Conservation (phyloP, 2,797 vertebrate genomes). For the Sebastes nivosus region DNA sequence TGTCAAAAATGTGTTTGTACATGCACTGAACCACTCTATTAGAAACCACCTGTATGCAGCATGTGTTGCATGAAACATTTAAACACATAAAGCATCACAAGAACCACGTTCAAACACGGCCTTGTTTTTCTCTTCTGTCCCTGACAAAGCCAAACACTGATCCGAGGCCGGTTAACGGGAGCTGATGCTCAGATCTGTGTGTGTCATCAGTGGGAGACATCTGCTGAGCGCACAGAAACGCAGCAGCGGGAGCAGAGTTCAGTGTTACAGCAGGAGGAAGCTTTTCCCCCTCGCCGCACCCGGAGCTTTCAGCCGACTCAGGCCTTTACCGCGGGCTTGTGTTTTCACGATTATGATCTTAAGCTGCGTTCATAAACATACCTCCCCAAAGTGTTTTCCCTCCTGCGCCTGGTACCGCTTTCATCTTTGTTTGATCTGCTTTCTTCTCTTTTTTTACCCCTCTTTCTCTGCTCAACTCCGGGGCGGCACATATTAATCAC, state of each 20-base stretch:
- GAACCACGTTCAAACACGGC: background rate
- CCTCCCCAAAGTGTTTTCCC: slow-evolving; percentile 60
- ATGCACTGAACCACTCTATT: background rate
- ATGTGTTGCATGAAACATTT: background rate
- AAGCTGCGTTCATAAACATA: slow-evolving; percentile 66
- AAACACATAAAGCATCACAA: background rate
- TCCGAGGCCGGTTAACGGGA: slow-evolving; percentile 4
- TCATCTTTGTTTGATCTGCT: slow-evolving; percentile 55
- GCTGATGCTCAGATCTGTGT: slow-evolving; percentile 14
- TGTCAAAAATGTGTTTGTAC: background rate
- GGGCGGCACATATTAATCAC: background rate
- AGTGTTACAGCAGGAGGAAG: slow-evolving; percentile 39
- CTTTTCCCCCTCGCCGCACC: slow-evolving; percentile 4
- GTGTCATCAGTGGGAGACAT: slow-evolving; percentile 63
- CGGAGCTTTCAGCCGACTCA: slow-evolving; percentile 13
- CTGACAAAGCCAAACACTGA: slow-evolving; percentile 5
- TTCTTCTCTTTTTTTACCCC: background rate
- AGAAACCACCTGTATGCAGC: background rate
- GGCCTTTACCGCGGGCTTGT: slow-evolving; percentile 31
- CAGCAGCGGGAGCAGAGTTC: slow-evolving; percentile 27
- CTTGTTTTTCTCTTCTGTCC: slow-evolving; percentile 17
- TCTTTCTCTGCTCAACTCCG: background rate
- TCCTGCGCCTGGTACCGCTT: slow-evolving; percentile 39
- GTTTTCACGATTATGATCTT: slow-evolving; percentile 70
- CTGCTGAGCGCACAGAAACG: slow-evolving; percentile 64